Evolutionary conservation across 2,797 vertebrate genomes (phyloP).

Genomic region (Salarias fasciatus): DNA sequence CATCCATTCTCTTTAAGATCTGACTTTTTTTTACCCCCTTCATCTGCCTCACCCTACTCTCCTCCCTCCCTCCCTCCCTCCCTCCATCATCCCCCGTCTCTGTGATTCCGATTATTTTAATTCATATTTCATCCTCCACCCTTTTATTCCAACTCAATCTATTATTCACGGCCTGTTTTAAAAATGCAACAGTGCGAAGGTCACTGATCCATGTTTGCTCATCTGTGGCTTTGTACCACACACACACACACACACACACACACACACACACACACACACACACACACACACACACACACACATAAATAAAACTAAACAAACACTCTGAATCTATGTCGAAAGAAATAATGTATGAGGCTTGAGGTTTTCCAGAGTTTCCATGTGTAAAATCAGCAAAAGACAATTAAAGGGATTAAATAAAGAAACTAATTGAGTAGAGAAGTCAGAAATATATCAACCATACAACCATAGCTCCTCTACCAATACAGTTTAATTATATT

Average conservation of each 20-base stretch:
- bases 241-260: neutral
- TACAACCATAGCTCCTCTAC: neutral
- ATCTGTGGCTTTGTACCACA: conserved; percentile 27
- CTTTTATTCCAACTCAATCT: conserved; percentile 69
- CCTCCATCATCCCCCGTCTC: conserved; percentile 14
- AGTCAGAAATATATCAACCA: neutral
- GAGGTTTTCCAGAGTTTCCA: conserved; percentile 21
- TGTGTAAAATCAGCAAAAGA: neutral
- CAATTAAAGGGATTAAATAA: neutral
- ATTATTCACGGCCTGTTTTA: conserved; percentile 72
- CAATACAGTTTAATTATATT: neutral
- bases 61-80: neutral
- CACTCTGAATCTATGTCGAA: conserved; percentile 19
- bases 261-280: neutral
- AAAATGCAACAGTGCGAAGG: conserved; percentile 71
- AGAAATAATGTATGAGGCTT: conserved; percentile 40
- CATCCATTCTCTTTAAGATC: conserved; percentile 52
- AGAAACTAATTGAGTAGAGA: neutral
- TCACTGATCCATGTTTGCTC: conserved; percentile 57
- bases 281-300: conserved; percentile 18
- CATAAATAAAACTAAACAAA: conserved; percentile 13
- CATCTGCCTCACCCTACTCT: neutral
- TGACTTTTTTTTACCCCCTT: conserved; percentile 7
- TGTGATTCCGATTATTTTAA: conserved; percentile 69
- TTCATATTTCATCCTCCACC: conserved; percentile 67